phyloP scores from a whole-genome alignment of 2,888 invertebrate genomes.

The Netelia inedita region DNA sequence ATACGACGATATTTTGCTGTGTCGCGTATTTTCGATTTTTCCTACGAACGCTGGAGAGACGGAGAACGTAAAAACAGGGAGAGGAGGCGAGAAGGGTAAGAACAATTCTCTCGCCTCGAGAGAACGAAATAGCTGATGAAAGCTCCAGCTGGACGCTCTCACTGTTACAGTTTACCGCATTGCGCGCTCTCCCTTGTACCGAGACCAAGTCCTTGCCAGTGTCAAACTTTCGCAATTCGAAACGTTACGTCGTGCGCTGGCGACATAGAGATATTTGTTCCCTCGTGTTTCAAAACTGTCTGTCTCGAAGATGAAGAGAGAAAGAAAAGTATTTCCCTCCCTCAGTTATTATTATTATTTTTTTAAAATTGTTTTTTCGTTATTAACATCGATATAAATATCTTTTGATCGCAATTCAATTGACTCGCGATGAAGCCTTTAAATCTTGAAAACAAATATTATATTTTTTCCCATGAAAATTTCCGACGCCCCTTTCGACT shows the following conservation, averaged over 20 bases:
- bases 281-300: slow-evolving; percentile 12
- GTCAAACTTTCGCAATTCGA: slow-evolving; percentile 59
- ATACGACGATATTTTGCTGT: neutral
- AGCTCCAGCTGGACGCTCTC: slow-evolving; percentile 55
- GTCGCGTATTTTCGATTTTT: slow-evolving; percentile 29
- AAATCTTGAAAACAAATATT: neutral
- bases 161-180: slow-evolving; percentile 38
- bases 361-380: neutral
- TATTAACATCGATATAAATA: too few relatives aligned
- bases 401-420: too few relatives aligned
- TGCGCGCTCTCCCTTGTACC: neutral
- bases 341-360: neutral
- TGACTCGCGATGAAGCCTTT: too few relatives aligned
- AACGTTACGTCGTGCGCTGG: neutral
- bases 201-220: slow-evolving; percentile 44
- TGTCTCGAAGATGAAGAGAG: neutral
- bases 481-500: too few relatives aligned
- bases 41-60: neutral
- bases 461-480: neutral
- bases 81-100: neutral
- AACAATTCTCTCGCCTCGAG: slow-evolving; percentile 30
- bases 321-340: neutral
- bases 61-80: neutral
- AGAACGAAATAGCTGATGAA: slow-evolving; percentile 37
- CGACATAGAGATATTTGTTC: slow-evolving; percentile 3